Conservation (phyloP, 1,140 invertebrate species). For the Heliconius hewitsoni region DNA sequence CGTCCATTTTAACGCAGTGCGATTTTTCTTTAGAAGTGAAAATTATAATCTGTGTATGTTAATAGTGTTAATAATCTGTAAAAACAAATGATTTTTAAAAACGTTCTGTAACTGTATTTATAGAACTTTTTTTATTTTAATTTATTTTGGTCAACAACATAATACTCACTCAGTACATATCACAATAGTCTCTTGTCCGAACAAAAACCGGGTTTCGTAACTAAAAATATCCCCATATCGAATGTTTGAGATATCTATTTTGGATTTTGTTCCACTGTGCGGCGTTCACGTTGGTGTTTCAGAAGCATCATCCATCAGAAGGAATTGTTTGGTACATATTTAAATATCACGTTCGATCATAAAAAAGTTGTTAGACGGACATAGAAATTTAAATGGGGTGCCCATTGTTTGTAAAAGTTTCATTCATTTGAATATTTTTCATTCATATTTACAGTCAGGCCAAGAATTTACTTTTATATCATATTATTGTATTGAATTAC, state of each 20-base stretch:
- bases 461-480: conserved; percentile 44
- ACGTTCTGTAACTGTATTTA: neutral
- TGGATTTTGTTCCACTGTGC: conserved; percentile 65
- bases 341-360: conserved; percentile 2
- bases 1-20: conserved; percentile 38
- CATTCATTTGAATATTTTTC: conserved; percentile 31
- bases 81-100: neutral
- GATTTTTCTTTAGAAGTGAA: conserved; percentile 33
- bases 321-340: conserved; percentile 35
- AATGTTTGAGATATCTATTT: conserved; percentile 80
- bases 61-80: conserved; percentile 10
- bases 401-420: conserved; percentile 25
- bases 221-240: conserved; percentile 79
- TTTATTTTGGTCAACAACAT: conserved; percentile 58
- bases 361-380: conserved; percentile 1
- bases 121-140: neutral
- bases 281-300: conserved; percentile 43
- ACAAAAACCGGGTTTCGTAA: conserved; percentile 77
- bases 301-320: conserved; percentile 43
- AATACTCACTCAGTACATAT: conserved; percentile 65
- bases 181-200: conserved; percentile 66
- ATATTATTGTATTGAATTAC: conserved; percentile 44
- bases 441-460: conserved; percentile 30
- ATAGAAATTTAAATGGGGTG: conserved; percentile 5
- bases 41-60: conserved; percentile 33